phyloP scores from a whole-genome alignment of 1,140 invertebrate genomes.

The Spodoptera litura region DNA sequence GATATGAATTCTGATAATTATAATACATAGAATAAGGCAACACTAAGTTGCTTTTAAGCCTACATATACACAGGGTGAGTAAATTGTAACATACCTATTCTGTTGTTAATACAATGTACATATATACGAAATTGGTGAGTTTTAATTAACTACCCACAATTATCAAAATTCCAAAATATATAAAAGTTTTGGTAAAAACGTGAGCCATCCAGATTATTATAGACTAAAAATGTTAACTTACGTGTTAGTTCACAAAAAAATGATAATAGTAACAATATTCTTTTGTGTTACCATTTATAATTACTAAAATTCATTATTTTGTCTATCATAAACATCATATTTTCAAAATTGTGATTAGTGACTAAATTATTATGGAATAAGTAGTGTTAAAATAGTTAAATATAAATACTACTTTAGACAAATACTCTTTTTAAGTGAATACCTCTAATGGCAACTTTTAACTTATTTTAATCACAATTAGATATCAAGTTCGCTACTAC shows the following conservation, averaged over 20 bases:
- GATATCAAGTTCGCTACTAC: background rate
- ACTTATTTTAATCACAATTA: background rate
- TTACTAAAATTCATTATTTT: background rate
- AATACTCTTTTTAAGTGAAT: background rate
- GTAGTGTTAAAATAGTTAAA: slow-evolving; percentile 1
- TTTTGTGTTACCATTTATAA: too few relatives aligned
- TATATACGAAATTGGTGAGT: slow-evolving; percentile 18
- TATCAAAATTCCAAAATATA: background rate
- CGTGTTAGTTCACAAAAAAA: too few relatives aligned
- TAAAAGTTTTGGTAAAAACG: background rate
- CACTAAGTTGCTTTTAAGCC: slow-evolving; percentile 35
- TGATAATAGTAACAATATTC: too few relatives aligned
- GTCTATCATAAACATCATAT: slow-evolving; percentile 9
- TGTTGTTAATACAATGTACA: slow-evolving; percentile 41
- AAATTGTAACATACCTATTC: slow-evolving; percentile 32
- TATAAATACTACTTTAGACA: background rate
- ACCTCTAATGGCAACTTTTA: slow-evolving; percentile 16
- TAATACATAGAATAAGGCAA: slow-evolving; percentile 35
- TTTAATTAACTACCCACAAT: slow-evolving; percentile 16
- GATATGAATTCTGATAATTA: slow-evolving; percentile 44
- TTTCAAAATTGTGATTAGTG: slow-evolving; percentile 5
- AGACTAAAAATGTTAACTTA: too few relatives aligned
- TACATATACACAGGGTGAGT: slow-evolving; percentile 45
- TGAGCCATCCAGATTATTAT: background rate
- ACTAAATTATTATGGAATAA: slow-evolving; percentile 12